Evolutionary conservation across 1,140 invertebrate genomes (phyloP), one percentile per base, ranked within the genome.

Genomic region (Ostrea denselamellosa): DNA sequence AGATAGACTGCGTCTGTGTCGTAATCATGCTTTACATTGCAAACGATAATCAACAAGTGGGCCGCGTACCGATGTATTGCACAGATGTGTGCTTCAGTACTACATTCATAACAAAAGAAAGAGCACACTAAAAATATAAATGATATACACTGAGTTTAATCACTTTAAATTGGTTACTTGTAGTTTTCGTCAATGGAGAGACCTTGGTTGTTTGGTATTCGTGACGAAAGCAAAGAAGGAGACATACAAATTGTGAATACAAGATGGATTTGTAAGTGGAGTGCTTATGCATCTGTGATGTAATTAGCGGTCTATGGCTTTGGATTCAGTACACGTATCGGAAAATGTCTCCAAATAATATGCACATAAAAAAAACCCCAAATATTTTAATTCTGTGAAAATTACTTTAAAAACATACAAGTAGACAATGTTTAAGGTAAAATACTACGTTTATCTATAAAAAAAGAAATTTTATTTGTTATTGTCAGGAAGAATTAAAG

Each of bases 131-230:
- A 28, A 77, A 77, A 34, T 28, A 25, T 34, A 14, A 77, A 77
- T 77, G 25, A 77, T 77, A 77, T 77, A 77, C 68, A 28, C 14
- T n/a, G 58, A 62, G 14, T 77, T 25, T 77, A 77, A 77, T 77
- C 28, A 77, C 22, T 77, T 14, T 77, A 22, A 77, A 34, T 77
- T 25, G 25, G 12, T 44, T 34, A 34, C 8, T 28, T 34, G 14
- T 77, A 77, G 22, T 9, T 34, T 34, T 14, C 68, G 10, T 34
- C 25, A 34, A 34, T 34, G 5, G 12, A 25, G 22, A 77, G 68
- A 34, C 68, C 68, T 77, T 77, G 68, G 68, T 14, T 77, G 28
- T 77, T 77, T 77, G 28, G 28, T 77, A 8, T 77, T 77, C 68
- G 68, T 77, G 68, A 34, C 28, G 25, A 77, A 77, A 34, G 12